Percentiles rank a stretch among this genome's conserved stretches.
These are phyloP conservation scores for Pseudotriccus pelzelni DNA, from an alignment of 2,797 vertebrate species.

Conservation along the genomic window DNA sequence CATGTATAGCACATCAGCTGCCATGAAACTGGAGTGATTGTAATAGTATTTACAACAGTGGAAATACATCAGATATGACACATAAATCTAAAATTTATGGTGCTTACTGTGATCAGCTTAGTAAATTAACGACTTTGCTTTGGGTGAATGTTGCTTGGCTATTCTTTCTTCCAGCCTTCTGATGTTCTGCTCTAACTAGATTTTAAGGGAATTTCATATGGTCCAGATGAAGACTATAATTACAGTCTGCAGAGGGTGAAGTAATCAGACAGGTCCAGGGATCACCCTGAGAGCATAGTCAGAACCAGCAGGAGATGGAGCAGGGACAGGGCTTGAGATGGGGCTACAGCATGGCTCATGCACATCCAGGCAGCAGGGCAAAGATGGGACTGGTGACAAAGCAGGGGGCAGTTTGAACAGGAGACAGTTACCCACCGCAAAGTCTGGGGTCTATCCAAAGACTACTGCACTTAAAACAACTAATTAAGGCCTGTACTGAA, in stretches of 20 bases:
- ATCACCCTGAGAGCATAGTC: neutral
- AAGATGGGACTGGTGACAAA: neutral
- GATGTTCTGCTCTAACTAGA: slow-evolving; percentile 56
- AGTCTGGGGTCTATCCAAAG: neutral
- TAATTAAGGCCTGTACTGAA: neutral
- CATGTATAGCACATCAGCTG: slow-evolving; percentile 57
- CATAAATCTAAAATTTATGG: slow-evolving; percentile 36
- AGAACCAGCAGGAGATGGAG: neutral
- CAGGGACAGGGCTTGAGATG: neutral
- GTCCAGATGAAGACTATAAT: slow-evolving; percentile 29
- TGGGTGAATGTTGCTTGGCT: slow-evolving; percentile 35
- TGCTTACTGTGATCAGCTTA: slow-evolving; percentile 38
- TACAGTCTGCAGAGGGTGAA: neutral
- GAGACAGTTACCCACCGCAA: neutral
- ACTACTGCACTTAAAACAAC: neutral
- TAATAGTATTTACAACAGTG: slow-evolving; percentile 23
- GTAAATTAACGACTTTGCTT: slow-evolving; percentile 51
- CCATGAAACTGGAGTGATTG: slow-evolving; percentile 18
- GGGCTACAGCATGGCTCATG: neutral
- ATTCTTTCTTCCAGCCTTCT: slow-evolving; percentile 55
- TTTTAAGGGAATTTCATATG: slow-evolving; percentile 45
- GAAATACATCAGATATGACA: slow-evolving; percentile 14
- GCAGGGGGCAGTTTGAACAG: neutral
- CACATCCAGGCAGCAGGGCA: neutral
- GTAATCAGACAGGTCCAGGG: neutral